Conservation (phyloP, 2,113 vertebrate species). For the Clarias gariepinus region DNA sequence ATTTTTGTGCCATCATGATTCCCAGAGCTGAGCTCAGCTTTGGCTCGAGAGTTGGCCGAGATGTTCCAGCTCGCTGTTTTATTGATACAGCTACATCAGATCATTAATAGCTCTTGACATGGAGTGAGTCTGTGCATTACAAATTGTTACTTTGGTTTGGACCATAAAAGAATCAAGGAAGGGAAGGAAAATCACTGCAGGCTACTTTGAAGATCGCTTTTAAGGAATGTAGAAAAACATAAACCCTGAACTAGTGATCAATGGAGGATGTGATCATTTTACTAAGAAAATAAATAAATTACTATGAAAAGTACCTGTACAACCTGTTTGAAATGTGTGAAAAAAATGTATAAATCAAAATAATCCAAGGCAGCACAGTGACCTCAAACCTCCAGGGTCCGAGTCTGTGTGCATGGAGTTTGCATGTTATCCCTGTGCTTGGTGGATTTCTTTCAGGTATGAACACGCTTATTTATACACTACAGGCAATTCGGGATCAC, state of each 20-base stretch:
- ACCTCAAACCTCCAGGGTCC: too few species aligned
- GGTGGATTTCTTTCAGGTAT: too few species aligned
- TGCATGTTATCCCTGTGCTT: too few species aligned
- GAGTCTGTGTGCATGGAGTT: too few species aligned
- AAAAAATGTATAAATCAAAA: too few species aligned
- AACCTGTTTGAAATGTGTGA: too few species aligned
- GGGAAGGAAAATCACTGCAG: neutral
- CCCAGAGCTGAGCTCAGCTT: neutral
- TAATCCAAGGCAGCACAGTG: too few species aligned
- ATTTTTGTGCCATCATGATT: neutral
- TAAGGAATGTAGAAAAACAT: neutral
- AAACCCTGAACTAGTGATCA: neutral
- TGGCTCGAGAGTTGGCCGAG: neutral
- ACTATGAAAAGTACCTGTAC: too few species aligned
- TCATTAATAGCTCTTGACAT: neutral
- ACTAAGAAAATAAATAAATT: neutral
- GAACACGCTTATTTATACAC: too few species aligned
- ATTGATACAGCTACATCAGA: neutral
- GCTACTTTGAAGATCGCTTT: neutral
- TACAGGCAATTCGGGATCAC: too few species aligned
- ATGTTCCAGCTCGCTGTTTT: neutral
- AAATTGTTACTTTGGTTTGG: neutral
- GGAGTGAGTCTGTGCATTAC: neutral
- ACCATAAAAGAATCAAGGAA: neutral
- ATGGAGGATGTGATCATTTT: neutral